phyloP scores from a whole-genome alignment of 2,888 invertebrate genomes.

The Agrochola litura region DNA sequence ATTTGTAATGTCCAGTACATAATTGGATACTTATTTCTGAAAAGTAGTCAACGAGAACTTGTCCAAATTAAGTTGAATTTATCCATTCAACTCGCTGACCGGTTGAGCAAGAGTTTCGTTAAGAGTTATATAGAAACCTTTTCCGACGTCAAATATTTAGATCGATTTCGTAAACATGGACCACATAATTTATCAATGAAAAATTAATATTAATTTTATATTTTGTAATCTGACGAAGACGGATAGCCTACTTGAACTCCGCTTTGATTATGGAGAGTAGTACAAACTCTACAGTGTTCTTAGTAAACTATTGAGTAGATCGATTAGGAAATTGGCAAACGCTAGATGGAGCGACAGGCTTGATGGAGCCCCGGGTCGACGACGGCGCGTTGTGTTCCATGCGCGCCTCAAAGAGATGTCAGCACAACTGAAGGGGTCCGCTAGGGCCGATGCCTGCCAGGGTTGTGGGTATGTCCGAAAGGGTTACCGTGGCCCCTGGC shows the following conservation, averaged over 20 bases:
- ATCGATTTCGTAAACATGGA: constrained; percentile 29
- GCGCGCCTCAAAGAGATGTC: too few species aligned
- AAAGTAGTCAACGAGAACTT: constrained; percentile 2
- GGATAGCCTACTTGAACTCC: neutral
- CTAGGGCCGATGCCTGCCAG: too few species aligned
- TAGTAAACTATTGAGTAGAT: neutral
- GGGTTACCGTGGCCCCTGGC: too few species aligned
- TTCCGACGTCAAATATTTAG: constrained; percentile 47
- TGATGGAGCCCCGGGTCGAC: too few species aligned
- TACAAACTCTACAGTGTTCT: too few species aligned
- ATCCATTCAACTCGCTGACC: constrained; percentile 12
- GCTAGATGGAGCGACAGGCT: too few species aligned
- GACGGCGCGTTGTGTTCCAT: too few species aligned
- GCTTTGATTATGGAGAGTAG: neutral
- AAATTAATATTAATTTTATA: constrained; percentile 16
- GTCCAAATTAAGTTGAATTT: constrained; percentile 31
- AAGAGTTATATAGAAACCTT: constrained; percentile 8
- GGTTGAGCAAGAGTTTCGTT: constrained; percentile 32
- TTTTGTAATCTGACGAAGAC: constrained; percentile 6
- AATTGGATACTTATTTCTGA: constrained; percentile 13
- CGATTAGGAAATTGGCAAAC: too few species aligned
- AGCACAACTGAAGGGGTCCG: too few species aligned
- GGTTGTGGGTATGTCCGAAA: too few species aligned
- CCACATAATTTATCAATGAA: constrained; percentile 27
- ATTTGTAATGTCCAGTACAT: neutral